Evolutionary conservation across 2,113 vertebrate genomes (phyloP).

Genomic region (Oncorhynchus clarkii): DNA sequence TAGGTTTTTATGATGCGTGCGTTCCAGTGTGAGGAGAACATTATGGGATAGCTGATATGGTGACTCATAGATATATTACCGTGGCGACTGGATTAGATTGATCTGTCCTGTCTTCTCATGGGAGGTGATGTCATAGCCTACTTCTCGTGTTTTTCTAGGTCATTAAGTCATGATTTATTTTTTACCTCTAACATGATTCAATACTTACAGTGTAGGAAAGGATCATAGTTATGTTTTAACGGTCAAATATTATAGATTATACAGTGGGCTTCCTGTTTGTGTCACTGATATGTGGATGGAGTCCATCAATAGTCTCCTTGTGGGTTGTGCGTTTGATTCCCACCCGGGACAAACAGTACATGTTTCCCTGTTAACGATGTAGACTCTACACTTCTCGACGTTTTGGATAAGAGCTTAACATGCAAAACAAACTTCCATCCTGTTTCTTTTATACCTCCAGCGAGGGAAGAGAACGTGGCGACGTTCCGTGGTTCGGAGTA

Average conservation of each 20-base stretch:
- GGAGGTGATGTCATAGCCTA: background rate
- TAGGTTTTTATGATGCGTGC: constrained; percentile 56
- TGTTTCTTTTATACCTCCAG: constrained; percentile 60
- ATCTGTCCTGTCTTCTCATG: background rate
- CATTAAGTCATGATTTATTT: background rate
- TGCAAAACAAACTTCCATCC: background rate
- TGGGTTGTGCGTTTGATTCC: no score
- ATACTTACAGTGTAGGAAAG: no score
- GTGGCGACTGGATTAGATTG: constrained; percentile 2
- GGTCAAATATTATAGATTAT: no score
- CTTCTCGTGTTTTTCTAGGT: constrained; percentile 33
- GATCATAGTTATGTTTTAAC: no score
- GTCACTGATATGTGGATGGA: no score
- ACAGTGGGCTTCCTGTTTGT: no score
- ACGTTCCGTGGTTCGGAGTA: constrained; percentile 98
- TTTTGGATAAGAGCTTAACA: no score
- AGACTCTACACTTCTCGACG: no score
- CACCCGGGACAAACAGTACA: no score
- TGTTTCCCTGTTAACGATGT: no score
- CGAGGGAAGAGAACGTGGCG: constrained; percentile 92
- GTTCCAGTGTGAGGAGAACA: constrained; percentile 50
- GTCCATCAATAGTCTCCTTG: no score
- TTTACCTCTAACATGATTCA: no score
- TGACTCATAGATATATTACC: constrained; percentile 23
- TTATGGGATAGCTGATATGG: constrained; percentile 56